Base-by-base conservation (phyloP, 2,888 invertebrate species). In the Troides aeacus region DNA sequence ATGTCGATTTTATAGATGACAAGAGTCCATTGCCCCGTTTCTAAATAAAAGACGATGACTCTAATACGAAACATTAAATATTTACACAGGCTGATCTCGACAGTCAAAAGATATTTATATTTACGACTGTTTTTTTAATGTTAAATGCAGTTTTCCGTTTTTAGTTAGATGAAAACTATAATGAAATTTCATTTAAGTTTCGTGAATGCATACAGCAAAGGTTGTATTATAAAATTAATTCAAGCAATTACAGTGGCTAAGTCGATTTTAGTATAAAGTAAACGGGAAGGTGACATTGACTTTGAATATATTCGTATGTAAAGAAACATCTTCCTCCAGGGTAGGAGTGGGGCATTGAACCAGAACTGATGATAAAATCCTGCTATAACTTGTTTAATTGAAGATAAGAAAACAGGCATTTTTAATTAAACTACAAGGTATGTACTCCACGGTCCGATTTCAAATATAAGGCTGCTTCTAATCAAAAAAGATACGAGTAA, bases 271-370 rank as follows among this genome's bases (percentile, higher is more conserved):
- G 81, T 77, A 18, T 53, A 53, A 53, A 18, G 18, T 53, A 53
- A 53, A 62, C 83, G 80, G 81, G 84, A 85, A 88, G 87, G 87
- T 89, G 89, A 90, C 91, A 90, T 90, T 90, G 90, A 89, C 89
- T 87, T 88, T 89, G 88, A 73, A 71, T 30, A 17, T 57, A 62
- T 57, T 72, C 73, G 71, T 72, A 39, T 39, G 39, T 39, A 39
- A 39, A 39, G 10, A 39, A 39, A 39, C 7, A 39, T 7, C 7
- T 1, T 1, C 10, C 39, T 39, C 10, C 39, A 39, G 39, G 39
- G 10, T 77, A 76, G 60, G 73, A 60, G 60, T 50, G 50, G 15
- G 50, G 50, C 50, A 17, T 18, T 50, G 18, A 50, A 50, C 50
- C 17, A 17, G 18, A 50, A 18, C 50, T 50, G 50, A 18, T 50